Percentiles rank a stretch among this genome's conserved stretches.
Evolutionary conservation across 2,888 invertebrate genomes (phyloP).

Genomic region (Lithophane semibrunnea): DNA sequence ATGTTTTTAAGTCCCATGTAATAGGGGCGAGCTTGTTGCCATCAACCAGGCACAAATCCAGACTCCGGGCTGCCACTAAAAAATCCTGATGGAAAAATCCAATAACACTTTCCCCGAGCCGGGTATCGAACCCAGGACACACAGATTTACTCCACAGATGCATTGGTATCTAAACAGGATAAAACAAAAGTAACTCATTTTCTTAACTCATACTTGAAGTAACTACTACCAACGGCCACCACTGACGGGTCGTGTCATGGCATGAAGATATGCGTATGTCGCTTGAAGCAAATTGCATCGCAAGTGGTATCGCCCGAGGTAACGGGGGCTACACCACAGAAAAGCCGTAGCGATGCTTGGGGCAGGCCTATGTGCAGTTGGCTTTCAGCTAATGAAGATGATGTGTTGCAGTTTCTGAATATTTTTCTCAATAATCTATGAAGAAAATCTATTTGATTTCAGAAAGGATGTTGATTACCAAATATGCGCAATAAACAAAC

Average conservation of each 20-base stretch:
- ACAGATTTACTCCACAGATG: not conserved
- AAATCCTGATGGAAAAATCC: too few species aligned
- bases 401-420: not conserved
- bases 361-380: not conserved
- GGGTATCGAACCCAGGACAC: too few species aligned
- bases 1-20: too few species aligned
- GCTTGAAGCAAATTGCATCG: not conserved
- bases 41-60: too few species aligned
- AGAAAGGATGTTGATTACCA: not conserved
- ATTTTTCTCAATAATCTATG: not conserved
- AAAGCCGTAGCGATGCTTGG: not conserved
- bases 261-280: not conserved
- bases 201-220: not conserved
- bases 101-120: too few species aligned
- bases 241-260: not conserved
- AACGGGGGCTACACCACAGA: not conserved
- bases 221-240: not conserved
- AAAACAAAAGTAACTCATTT: not conserved
- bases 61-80: too few species aligned
- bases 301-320: too few species aligned
- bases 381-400: not conserved
- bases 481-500: constrained; percentile 13
- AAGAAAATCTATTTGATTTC: constrained; percentile 27
- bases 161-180: not conserved
- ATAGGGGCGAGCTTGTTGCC: too few species aligned